Base-by-base conservation (phyloP, 2,797 vertebrate genomes). In the Hoplostethus mediterraneus region DNA sequence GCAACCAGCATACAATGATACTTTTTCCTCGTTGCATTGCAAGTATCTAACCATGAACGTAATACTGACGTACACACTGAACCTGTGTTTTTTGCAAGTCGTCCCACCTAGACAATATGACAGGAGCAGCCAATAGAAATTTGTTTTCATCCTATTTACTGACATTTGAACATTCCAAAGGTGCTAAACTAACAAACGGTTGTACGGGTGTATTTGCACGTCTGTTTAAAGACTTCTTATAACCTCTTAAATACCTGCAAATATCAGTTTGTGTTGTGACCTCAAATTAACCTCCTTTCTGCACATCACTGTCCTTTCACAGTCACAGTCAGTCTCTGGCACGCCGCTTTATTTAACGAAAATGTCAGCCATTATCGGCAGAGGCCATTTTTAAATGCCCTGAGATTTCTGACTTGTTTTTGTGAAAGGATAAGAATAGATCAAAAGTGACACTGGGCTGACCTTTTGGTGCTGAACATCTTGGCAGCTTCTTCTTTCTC, bases 381-480 rank as follows among this genome's bases (percentile, higher is more conserved):
- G 58, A 66, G 78, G 73, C 28, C 65, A 62, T 77, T 88, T 84
- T 11, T n/a, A 71, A 89, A 79, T 17, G 58, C 21, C 63, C 49
- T 4, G 25, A 88, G 59, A 84, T 87, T 63, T 71, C 53, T 62
- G 63, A 11, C 4, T 67, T 49, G 31, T 47, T 25, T 48, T 11
- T 56, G 51, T n/a, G 52, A 76, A 17, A 30, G 6, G 38, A 76
- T 60, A 66, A 79, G 80, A 90, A 87, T 33, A 85, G 75, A 92
- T 79, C 66, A 89, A 76, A 87, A 86, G 85, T 83, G 82, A 89
- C 85, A 89, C 69, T 63, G 62, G 38, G 55, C 94, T 92, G 84
- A 95, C 95, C 95, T 95, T 94, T 95, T 95, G 81, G 93, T 95
- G 94, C 89, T 95, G 92, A 95, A 95, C 95, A 95, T 95, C 85